Conservation (phyloP, 1,140 invertebrate species). For the Pinna nobilis region DNA sequence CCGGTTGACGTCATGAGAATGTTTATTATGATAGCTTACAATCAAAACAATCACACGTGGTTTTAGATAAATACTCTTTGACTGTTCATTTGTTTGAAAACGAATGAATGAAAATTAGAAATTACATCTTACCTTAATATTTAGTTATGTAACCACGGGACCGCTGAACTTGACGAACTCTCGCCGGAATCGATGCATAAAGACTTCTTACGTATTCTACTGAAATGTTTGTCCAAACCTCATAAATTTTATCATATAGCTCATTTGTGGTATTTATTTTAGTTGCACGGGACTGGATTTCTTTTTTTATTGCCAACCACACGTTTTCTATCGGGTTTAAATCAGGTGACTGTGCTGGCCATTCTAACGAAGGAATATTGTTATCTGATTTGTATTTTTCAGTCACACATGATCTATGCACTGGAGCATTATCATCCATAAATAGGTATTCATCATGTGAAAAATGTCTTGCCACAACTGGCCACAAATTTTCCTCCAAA, state of each 20-base stretch:
- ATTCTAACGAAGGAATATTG: conserved; percentile 5
- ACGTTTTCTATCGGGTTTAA: conserved; percentile 18
- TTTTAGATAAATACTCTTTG: neutral
- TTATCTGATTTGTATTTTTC: conserved; percentile 14
- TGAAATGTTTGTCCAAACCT: neutral
- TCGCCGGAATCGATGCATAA: neutral
- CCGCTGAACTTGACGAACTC: neutral
- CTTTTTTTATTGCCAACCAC: conserved; percentile 17
- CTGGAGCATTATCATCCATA: conserved; percentile 34
- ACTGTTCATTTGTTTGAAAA: neutral
- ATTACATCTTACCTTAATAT: conserved; percentile 1
- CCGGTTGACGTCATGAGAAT: neutral
- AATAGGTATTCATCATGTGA: neutral
- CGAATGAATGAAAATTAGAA: neutral
- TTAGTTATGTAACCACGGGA: conserved; percentile 4
- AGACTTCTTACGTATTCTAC: neutral
- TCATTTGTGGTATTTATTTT: neutral
- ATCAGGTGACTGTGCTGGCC: conserved; percentile 17
- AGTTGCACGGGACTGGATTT: neutral
- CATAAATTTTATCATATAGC: neutral
- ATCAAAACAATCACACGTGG: neutral
- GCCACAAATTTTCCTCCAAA: conserved; percentile 21
- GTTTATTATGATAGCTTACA: neutral
- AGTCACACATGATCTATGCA: conserved; percentile 2
- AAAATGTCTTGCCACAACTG: conserved; percentile 22